Percentiles rank a stretch among this genome's conserved stretches.
Conservation (phyloP, 2,113 vertebrate species). For the Hippocampus mohnikei region DNA sequence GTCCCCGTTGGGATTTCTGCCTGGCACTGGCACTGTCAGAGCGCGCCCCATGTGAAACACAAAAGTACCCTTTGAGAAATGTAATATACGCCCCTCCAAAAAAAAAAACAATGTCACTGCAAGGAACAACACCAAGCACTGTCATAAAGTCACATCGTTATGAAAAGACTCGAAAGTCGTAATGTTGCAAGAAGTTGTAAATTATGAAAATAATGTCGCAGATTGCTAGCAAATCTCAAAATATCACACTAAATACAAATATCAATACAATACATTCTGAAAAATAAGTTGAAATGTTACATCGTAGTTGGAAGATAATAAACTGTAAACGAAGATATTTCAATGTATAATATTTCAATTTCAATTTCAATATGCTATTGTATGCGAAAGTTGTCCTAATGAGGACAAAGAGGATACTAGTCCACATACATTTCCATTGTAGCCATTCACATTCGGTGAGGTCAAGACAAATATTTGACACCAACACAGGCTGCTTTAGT, state of each 20-base stretch:
- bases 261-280: too few relatives aligned
- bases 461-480: not conserved
- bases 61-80: not conserved
- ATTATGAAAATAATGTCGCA: too few relatives aligned
- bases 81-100: not conserved
- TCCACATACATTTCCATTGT: not conserved
- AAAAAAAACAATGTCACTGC: not conserved
- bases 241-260: too few relatives aligned
- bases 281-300: too few relatives aligned
- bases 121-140: not conserved
- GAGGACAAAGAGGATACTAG: not conserved
- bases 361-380: too few relatives aligned
- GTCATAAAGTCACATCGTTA: too few relatives aligned
- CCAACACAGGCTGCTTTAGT: not conserved
- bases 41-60: constrained; percentile 8
- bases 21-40: constrained; percentile 2
- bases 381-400: not conserved
- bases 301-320: too few relatives aligned
- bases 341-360: too few relatives aligned
- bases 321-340: too few relatives aligned
- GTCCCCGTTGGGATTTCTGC: constrained; percentile 24
- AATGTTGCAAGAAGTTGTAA: not conserved
- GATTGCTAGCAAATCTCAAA: too few relatives aligned
- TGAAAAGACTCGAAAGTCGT: too few relatives aligned
- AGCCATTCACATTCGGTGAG: not conserved